Percentiles rank a stretch among this genome's conserved stretches.
These are phyloP conservation scores for Sitophilus oryzae DNA, from an alignment of 1,140 invertebrate genomes.

Conservation along the genomic window DNA sequence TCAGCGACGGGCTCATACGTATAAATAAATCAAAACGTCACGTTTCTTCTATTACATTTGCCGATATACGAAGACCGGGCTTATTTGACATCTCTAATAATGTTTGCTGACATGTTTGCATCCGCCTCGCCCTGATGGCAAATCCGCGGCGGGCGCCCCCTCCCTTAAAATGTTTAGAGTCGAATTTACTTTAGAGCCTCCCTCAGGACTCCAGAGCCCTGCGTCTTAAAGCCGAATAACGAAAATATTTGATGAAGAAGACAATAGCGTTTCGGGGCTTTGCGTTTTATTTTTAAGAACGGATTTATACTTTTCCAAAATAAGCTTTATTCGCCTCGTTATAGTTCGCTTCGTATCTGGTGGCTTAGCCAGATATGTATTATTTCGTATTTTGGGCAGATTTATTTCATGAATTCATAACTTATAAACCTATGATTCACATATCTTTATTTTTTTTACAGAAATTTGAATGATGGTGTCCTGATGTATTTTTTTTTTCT, in stretches of 20 bases:
- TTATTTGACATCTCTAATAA: constrained; percentile 41
- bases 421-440: too few relatives aligned
- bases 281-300: background rate
- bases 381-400: too few relatives aligned
- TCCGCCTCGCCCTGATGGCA: constrained; percentile 28
- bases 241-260: constrained; percentile 11
- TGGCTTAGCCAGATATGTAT: too few relatives aligned
- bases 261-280: constrained; percentile 2
- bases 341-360: too few relatives aligned
- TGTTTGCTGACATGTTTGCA: constrained; percentile 40
- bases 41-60: constrained; percentile 39
- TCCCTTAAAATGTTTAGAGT: constrained; percentile 42
- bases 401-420: too few relatives aligned
- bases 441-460: too few relatives aligned
- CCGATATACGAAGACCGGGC: constrained; percentile 32
- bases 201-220: constrained; percentile 26
- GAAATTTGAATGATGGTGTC: too few relatives aligned
- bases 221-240: constrained; percentile 14
- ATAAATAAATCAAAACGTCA: constrained; percentile 41
- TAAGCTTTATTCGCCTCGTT: background rate
- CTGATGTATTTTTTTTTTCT: too few relatives aligned
- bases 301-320: background rate
- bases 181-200: constrained; percentile 38
- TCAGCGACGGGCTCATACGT: constrained; percentile 18
- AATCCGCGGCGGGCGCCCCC: constrained; percentile 20